Percentiles rank a stretch among this genome's conserved stretches.
These are phyloP conservation scores for Zaprionus davidi DNA, from an alignment of 1,140 invertebrate genomes.

Conservation along the genomic window DNA sequence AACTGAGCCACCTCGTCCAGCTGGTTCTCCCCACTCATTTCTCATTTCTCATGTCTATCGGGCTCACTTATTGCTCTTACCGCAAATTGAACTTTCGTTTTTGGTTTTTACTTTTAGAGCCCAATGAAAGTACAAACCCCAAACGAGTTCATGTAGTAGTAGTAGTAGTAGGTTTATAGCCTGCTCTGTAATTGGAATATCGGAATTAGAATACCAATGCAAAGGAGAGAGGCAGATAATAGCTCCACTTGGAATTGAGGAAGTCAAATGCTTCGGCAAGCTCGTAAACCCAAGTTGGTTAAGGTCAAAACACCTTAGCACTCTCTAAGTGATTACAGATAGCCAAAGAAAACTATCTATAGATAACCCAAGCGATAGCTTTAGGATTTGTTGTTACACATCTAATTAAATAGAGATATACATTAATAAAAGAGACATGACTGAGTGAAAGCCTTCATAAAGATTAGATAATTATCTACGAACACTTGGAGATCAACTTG, in stretches of 20 bases:
- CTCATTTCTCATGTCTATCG: slow-evolving; percentile 23
- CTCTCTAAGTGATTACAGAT: background rate
- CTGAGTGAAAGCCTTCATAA: background rate
- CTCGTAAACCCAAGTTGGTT: slow-evolving; percentile 28
- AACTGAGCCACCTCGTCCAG: background rate
- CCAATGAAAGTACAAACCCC: slow-evolving; percentile 63
- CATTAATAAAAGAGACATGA: background rate
- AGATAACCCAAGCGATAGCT: background rate
- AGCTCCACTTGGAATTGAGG: slow-evolving; percentile 21
- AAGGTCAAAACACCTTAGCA: background rate
- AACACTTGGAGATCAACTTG: background rate
- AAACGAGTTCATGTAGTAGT: slow-evolving; percentile 33
- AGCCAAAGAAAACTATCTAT: background rate
- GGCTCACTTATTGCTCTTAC: background rate
- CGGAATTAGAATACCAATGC: slow-evolving; percentile 41
- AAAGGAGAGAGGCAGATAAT: slow-evolving; percentile 28
- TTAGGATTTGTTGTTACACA: background rate
- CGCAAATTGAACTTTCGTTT: slow-evolving; percentile 76
- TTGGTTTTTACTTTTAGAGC: slow-evolving; percentile 67
- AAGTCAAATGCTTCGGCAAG: slow-evolving; percentile 15
- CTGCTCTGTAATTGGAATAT: slow-evolving; percentile 32
- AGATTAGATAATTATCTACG: background rate
- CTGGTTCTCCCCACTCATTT: slow-evolving; percentile 39
- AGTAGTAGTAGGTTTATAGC: slow-evolving; percentile 11
- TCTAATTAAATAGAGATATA: background rate